Evolutionary conservation across 2,113 vertebrate species (phyloP).

Genomic region (Hemiprocne comata): DNA sequence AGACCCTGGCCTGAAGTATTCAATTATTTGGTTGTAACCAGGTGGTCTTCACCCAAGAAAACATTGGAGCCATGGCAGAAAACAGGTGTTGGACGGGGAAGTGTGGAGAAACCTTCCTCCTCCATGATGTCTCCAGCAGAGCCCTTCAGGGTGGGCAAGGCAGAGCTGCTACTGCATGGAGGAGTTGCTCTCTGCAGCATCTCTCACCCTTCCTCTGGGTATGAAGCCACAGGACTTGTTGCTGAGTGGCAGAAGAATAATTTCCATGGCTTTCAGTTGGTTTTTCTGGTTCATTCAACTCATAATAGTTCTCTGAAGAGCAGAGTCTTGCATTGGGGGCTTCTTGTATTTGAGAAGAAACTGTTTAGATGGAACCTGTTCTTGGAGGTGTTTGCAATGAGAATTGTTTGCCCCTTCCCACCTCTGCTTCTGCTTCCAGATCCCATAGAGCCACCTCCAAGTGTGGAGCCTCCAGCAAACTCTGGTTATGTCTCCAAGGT

Average conservation of each 20-base stretch:
- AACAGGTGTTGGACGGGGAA: background rate
- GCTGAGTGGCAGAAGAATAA: background rate
- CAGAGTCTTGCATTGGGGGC: background rate
- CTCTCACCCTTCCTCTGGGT: background rate
- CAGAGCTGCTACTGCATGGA: background rate
- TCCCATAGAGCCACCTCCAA: background rate
- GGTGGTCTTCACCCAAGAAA: background rate
- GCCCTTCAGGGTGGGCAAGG: background rate
- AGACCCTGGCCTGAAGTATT: background rate
- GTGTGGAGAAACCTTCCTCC: background rate
- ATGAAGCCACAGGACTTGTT: background rate
- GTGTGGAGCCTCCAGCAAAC: background rate
- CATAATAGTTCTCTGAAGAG: background rate
- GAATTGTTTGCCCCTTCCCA: background rate
- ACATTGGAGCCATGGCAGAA: background rate
- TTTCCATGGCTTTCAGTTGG: background rate
- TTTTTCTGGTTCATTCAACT: background rate
- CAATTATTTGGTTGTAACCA: background rate
- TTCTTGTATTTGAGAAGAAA: background rate
- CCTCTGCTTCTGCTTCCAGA: background rate
- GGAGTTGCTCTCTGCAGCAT: rapidly evolving
- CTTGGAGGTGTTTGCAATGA: background rate
- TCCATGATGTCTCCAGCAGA: background rate
- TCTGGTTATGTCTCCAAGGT: background rate
- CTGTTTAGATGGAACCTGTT: background rate